Conservation (phyloP, 2,888 invertebrate species). For the Aspidiotus destructor region DNA sequence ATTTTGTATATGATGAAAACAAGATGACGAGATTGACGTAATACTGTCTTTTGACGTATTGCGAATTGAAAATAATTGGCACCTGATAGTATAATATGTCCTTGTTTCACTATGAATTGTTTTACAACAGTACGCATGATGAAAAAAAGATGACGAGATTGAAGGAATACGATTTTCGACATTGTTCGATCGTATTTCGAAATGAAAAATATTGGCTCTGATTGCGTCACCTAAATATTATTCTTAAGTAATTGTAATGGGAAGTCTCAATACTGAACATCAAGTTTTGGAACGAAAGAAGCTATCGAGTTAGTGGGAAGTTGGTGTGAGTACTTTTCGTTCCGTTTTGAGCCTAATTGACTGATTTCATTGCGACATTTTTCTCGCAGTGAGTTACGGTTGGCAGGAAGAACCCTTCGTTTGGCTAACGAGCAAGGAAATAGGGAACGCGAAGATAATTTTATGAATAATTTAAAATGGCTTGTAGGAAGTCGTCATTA, state of each 20-base stretch:
- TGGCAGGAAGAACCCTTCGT: too few species aligned
- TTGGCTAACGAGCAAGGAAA: too few species aligned
- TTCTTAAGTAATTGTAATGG: neutral
- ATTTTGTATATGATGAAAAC: neutral
- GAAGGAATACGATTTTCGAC: conserved; percentile 14
- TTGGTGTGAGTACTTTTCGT: too few species aligned
- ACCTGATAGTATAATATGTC: too few species aligned
- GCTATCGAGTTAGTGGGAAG: neutral
- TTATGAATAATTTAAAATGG: too few species aligned
- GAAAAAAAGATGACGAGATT: conserved; percentile 30
- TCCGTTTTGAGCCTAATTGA: neutral
- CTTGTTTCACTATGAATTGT: too few species aligned
- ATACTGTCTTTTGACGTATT: too few species aligned
- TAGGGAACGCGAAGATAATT: too few species aligned
- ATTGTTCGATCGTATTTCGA: conserved; percentile 2
- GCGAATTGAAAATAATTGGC: too few species aligned
- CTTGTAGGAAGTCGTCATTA: too few species aligned
- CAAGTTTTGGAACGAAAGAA: neutral
- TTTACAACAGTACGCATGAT: conserved; percentile 3
- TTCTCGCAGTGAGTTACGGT: too few species aligned
- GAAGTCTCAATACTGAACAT: neutral
- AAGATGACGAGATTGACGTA: conserved; percentile 14
- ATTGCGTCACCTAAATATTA: conserved; percentile 1
- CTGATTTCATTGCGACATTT: neutral
- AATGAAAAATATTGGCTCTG: conserved; percentile 30